Percentiles rank a stretch among this genome's conserved stretches.
phyloP scores from a whole-genome alignment of 2,113 vertebrate genomes.

The Peromyscus californicus region DNA sequence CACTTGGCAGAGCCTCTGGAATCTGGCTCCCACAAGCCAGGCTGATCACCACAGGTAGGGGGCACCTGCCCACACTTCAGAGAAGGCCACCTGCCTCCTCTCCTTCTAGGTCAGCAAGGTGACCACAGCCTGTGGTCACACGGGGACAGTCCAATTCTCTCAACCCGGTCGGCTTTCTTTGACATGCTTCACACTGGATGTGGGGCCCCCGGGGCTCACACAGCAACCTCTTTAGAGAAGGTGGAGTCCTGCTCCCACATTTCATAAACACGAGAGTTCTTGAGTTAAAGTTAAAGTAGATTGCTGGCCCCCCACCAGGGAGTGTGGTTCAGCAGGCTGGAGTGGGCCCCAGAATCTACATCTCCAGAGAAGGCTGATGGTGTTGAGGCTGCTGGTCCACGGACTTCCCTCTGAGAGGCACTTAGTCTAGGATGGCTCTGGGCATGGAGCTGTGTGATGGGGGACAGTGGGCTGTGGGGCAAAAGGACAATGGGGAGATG shows the following conservation, averaged over 20 bases:
- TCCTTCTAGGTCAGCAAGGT: background rate
- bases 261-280: background rate
- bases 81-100: background rate
- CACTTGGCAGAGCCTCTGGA: background rate
- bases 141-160: background rate
- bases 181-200: background rate
- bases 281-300: background rate
- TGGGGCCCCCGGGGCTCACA: background rate
- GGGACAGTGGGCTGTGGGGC: background rate
- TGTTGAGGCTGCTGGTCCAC: rapidly evolving
- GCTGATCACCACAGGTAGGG: background rate
- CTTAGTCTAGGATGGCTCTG: background rate
- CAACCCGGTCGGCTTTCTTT: background rate
- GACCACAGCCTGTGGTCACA: background rate
- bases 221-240: background rate
- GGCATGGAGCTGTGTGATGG: background rate
- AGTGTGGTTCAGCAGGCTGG: background rate
- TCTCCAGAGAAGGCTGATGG: no score
- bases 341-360: background rate
- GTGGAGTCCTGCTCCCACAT: background rate
- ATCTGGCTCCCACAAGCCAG: background rate
- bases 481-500: background rate
- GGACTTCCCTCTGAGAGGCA: background rate
- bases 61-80: background rate
- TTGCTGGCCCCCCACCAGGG: rapidly evolving